phyloP scores from a whole-genome alignment of 1,140 invertebrate species.

The Palaemon carinicauda region DNA sequence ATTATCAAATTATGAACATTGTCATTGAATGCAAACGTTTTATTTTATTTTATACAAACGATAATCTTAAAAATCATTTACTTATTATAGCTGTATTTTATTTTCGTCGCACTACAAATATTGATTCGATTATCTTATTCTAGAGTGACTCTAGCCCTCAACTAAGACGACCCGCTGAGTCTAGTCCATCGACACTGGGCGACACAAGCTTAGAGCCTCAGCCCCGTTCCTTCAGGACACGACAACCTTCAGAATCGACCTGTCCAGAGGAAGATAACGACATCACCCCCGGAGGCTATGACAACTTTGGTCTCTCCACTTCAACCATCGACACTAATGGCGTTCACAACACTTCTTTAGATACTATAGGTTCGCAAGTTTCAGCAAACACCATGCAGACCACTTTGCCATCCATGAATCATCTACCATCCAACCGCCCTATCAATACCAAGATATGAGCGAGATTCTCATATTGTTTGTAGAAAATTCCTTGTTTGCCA shows the following conservation, averaged over 20 bases:
- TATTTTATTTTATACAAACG: no score
- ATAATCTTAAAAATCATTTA: no score
- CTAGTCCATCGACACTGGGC: neutral
- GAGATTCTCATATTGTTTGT: no score
- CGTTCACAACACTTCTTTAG: conserved; percentile 23
- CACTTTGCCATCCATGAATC: conserved; percentile 10
- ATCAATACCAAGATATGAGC: neutral
- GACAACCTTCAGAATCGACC: conserved; percentile 32
- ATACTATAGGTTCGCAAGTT: neutral
- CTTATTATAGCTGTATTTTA: no score
- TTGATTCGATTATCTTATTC: no score
- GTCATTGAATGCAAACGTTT: no score
- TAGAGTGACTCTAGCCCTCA: conserved; percentile 21
- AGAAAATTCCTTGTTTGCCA: no score
- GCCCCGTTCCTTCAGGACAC: neutral
- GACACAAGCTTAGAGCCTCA: neutral
- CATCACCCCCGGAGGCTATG: conserved; percentile 1
- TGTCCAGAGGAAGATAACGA: conserved; percentile 28
- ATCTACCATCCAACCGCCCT: neutral
- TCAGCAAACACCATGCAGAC: conserved; percentile 34
- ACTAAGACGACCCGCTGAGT: neutral
- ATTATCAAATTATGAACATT: no score
- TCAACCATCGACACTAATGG: neutral
- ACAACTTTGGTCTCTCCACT: conserved; percentile 27
- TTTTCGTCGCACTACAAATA: neutral